Base-by-base conservation (phyloP, 2,797 vertebrate species). In the Gila robusta region DNA sequence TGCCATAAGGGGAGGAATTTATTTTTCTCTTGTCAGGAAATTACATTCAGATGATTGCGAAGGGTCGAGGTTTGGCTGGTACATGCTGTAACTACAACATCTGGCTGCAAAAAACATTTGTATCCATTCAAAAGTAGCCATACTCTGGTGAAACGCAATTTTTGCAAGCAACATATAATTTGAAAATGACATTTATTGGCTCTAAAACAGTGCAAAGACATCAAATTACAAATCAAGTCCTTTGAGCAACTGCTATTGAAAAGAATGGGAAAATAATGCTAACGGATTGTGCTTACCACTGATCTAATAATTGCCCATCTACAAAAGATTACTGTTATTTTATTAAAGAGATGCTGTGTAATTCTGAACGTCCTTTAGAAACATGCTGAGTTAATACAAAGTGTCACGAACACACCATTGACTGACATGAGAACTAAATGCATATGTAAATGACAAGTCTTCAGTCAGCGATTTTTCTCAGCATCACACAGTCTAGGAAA, bases 391-490 rank as follows among this genome's bases (percentile, higher is more conserved):
- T 35, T 69, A 54, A 69, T 70, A 5, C 21, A 3, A 81, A 67
- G 64, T 67, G 28, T 69, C 64, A 52, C 21, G 4, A 37, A 52
- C 28, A 23, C 76, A 19, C 41, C 9, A 28, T 5, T 52, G 79
- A 81, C 62, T 81, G 79, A 70, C 44, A 37, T 47, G 67, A 47
- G 26, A 52, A 85, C 73, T 82, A 77, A 79, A 56, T 19, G 71
- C 81, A 21, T 74, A 74, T 67, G 64, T 28, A 71, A 76, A 81
- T 23, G 80, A 70, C 26, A 56, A 49, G 16, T 44, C 49, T 79
- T 44, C 56, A 82, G 47, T 69, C 70, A 62, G 82, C 37, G 26
- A 39, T 72, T 62, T 85, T 79, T 32, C 52, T 47, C 35, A 44
- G 39, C 70, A 32, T n/a, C 39, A 62, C 78, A 66, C 17, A 8